Evolutionary conservation across 2,113 vertebrate species (phyloP), one percentile per base, ranked within the genome.

Genomic region (Microtus oregoni): DNA sequence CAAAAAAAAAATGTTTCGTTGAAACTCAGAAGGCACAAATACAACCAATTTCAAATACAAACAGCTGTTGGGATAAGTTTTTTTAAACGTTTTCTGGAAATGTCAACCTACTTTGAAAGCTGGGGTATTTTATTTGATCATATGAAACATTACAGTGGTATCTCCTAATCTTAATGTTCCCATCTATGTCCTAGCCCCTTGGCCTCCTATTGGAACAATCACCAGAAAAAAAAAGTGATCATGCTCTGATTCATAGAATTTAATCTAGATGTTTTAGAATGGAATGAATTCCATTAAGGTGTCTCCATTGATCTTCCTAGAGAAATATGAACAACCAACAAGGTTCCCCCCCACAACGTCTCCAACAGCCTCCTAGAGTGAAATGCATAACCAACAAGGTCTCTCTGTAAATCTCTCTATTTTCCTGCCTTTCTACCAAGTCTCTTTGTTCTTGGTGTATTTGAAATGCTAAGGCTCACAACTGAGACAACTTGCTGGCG

Each of bases 1-100:
- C 12, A 26, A n/a, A 26, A n/a, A 22, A 96, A 95, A 2, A 38
- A 2, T 26, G 52, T 95, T 96, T 78, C 35, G 35, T 86, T 95
- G 24, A 94, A 91, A 92, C 73, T 58, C 12, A 24, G 65, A 55
- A 87, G 19, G 5, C 38, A 94, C 67, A 78, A 78, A 81, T 94
- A 82, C n/a, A 58, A 92, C 28, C 52, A 83, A 55, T 63, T 90
- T 87, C 14, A 77, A 91, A 92, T 92, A 50, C 10, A 90, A 65
- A 41, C 22, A 92, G 55, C 41, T 67, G 41, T 78, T 73, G 35
- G 5, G 17, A 13, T 94, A 72, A 63, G 17, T 81, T 96, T 79
- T 96, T 79, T 87, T 2, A 75, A 70, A 65, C 55, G 24, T 11
- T 52, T 10, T 96, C 22, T 76, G 7, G 89, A 91, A 85, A 86